Base-by-base conservation (phyloP, 2,113 vertebrate species). In the Gambusia affinis region DNA sequence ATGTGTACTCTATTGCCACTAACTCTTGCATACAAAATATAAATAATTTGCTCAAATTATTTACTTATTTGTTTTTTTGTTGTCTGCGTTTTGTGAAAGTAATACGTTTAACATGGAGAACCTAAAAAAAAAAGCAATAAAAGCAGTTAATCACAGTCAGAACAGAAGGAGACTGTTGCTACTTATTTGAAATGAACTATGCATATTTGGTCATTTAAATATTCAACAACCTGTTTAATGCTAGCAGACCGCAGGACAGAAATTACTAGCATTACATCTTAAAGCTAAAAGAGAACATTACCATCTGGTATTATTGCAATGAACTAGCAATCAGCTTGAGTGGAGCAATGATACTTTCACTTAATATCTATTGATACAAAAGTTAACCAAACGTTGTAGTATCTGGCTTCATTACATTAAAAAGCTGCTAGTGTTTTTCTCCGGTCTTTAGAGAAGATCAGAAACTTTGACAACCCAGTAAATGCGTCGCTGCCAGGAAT, bases 351-450 rank as follows among this genome's bases (percentile, higher is more conserved):
- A 73, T 60, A 19, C 31, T n/a, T 73, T 71, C 29, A 75, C 30
- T 28, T 35, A 77, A 68, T 14, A 47, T 60, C n/a, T 60, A 62
- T 44, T 81, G 30, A 77, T 75, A 60, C 12, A 0, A n/a, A 78
- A 69, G 64, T 47, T 19, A 47, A 47, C 44, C 44, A 47, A 47
- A 61, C 62, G 62, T 65, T 67, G 33, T 35, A 51, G 47, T 39
- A 64, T 70, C 35, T 70, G 22, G 29, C 31, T 51, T 28, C 17
- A 65, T 57, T 3, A 61, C 77, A 67, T 76, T 44, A 62, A 65
- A 72, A 51, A 47, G 60, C 60, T 15, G 44, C 28, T 61, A 67
- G n/a, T 12, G 42, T 75, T 60, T 77, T 57, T 74, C 47, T 66
- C 64, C 12, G 57, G 8, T 24, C 60, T 15, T 67, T 67, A 61